Evolutionary conservation across 2,797 vertebrate species (phyloP).

Genomic region (Danio albolineatus): DNA sequence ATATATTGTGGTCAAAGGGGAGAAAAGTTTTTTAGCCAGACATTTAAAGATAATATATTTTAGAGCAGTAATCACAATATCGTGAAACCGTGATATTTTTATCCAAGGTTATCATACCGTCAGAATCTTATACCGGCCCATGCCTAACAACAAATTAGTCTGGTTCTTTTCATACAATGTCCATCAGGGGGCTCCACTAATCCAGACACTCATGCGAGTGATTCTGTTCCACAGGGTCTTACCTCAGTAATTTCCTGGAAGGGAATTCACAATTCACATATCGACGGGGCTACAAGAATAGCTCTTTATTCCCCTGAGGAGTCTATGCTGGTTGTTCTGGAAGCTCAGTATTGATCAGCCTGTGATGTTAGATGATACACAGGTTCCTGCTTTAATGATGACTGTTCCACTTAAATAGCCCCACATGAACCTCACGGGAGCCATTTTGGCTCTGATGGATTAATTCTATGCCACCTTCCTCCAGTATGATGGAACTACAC

Average conservation of each 20-base stretch:
- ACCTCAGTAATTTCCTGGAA: conserved; percentile 44
- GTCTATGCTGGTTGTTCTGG: conserved; percentile 49
- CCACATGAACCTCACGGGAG: conserved; percentile 21
- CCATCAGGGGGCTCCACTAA: conserved; percentile 35
- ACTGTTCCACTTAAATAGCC: conserved; percentile 23
- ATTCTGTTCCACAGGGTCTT: neutral
- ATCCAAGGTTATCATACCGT: too few relatives aligned
- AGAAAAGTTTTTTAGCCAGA: too few relatives aligned
- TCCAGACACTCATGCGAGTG: neutral
- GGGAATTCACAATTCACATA: conserved; percentile 16
- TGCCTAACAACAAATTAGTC: neutral
- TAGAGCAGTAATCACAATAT: too few relatives aligned
- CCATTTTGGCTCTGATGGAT: conserved; percentile 22
- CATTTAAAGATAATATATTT: too few relatives aligned
- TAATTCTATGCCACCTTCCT: neutral
- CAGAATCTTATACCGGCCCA: too few relatives aligned
- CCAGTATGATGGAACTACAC: conserved; percentile 14
- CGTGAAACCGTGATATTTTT: too few relatives aligned
- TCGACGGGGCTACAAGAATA: conserved; percentile 31
- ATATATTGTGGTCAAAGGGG: too few relatives aligned
- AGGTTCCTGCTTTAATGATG: conserved; percentile 42
- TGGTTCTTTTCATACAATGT: neutral
- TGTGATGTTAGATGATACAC: conserved; percentile 45
- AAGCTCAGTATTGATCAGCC: conserved; percentile 63
- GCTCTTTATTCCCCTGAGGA: conserved; percentile 27